Base-by-base conservation (phyloP, 2,888 invertebrate genomes). In the Eudemis profundana region DNA sequence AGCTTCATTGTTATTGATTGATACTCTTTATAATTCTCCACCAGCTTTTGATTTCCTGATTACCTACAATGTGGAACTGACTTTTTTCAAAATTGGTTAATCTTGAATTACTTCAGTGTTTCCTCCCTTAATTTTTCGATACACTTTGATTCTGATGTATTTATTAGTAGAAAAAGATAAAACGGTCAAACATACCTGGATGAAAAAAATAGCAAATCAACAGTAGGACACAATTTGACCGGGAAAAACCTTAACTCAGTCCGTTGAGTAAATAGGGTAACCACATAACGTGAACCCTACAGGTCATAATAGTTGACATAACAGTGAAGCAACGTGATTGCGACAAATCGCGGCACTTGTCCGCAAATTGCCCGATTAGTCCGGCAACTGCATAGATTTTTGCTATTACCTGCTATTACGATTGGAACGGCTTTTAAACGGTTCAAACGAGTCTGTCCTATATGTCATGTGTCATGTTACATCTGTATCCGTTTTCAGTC, bases 311-410 rank as follows among this genome's bases (percentile, higher is more conserved):
- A 29, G 44, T 56, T 56, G 56, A 56, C 56, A 56, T 59, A 59
- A 59, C 57, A 47, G 57, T 59, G 57, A 57, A 47, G 57, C 57
- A 47, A 54, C 42, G 36, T 59, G 57, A 59, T 59, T 59, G 57
- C 57, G 12, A 23, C 57, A 59, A 59, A 59, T 59, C 47, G 57
- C 36, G 29, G 33, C 47, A 36, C 47, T 59, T 59, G 57, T 59
- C 57, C 47, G 23, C 57, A 59, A 59, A 59, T 59, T 47, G 57
- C 33, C 36, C 57, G 57, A 59, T 59, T 59, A 56, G 56, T 47
- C 57, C 57, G 21, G 44, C 57, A 47, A 59, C 57, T 59, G 47
- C 57, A 47, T 47, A 59, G 47, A 59, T 59, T 59, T 59, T 59
- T 59, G 46, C 57, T 21, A 59, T 59, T 59, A 59, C 36, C 14